A percentile compares a stretch with the other conserved stretches of the same genome.
phyloP scores from a whole-genome alignment of 2,113 vertebrate genomes.

The Myodes glareolus region DNA sequence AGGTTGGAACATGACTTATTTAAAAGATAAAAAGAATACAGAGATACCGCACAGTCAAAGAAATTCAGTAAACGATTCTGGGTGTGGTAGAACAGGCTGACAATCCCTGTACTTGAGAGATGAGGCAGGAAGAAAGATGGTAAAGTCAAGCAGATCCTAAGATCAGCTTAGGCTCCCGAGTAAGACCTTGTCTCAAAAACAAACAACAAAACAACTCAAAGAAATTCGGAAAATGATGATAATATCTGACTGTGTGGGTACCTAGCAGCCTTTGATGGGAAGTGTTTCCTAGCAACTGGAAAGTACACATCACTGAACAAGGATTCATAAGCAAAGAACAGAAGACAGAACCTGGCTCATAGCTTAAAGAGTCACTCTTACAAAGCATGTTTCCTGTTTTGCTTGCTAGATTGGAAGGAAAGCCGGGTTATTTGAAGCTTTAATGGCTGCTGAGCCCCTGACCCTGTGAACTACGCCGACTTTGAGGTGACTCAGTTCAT shows the following conservation, averaged over 20 bases:
- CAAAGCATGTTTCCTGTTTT: background rate
- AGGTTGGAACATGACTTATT: background rate
- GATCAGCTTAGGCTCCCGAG: background rate
- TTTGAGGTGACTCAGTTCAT: too few species aligned
- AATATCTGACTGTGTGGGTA: conserved; percentile 18
- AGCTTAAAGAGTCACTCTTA: background rate
- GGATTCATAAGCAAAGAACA: conserved; percentile 46
- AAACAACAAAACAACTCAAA: background rate
- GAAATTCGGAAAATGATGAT: background rate
- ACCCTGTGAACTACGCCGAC: background rate
- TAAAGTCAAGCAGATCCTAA: background rate
- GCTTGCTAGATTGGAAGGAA: background rate
- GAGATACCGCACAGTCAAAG: background rate
- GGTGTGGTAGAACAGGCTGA: background rate
- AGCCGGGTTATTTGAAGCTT: background rate
- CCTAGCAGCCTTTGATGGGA: conserved; percentile 59
- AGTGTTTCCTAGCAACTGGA: conserved; percentile 63
- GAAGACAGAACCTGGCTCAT: background rate
- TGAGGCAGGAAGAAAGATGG: background rate
- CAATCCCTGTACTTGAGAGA: background rate
- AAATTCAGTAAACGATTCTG: background rate
- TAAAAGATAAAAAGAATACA: background rate
- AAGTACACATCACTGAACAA: conserved; percentile 32
- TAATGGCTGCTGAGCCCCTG: background rate
- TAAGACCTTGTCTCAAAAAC: background rate